phyloP scores from a whole-genome alignment of 2,888 invertebrate genomes.

The Nephrocerus scutellatus region DNA sequence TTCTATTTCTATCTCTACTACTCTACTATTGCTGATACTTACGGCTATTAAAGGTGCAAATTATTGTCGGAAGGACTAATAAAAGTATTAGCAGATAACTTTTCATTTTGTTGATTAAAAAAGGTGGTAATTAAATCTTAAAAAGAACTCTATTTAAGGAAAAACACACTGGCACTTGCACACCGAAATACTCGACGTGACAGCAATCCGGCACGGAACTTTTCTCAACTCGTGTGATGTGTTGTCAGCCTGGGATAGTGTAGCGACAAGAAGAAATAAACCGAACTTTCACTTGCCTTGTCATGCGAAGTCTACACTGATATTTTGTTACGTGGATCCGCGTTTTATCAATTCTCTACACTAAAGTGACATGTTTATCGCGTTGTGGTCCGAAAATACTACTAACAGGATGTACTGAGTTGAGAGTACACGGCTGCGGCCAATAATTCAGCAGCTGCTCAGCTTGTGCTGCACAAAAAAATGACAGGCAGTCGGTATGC shows the following conservation, averaged over 20 bases:
- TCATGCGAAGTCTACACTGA: slow-evolving; percentile 20
- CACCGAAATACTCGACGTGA: slow-evolving; percentile 15
- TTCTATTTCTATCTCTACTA: slow-evolving; percentile 23
- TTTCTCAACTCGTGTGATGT: slow-evolving; percentile 7
- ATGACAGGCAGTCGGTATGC: slow-evolving; percentile 10
- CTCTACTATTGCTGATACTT: slow-evolving; percentile 49
- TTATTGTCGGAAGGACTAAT: slow-evolving; percentile 63
- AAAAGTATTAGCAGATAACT: slow-evolving; percentile 58
- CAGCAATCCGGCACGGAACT: slow-evolving; percentile 14
- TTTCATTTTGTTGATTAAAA: slow-evolving; percentile 56
- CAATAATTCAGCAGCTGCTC: slow-evolving; percentile 9
- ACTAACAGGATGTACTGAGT: not conserved
- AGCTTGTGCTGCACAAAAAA: slow-evolving; percentile 16
- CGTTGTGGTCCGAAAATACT: not conserved
- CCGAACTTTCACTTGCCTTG: slow-evolving; percentile 21
- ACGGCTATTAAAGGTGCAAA: slow-evolving; percentile 66
- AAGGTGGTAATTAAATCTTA: slow-evolving; percentile 6
- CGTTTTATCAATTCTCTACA: slow-evolving; percentile 19
- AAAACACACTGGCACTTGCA: slow-evolving; percentile 13
- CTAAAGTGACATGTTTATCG: slow-evolving; percentile 12
- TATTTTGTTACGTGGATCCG: slow-evolving; percentile 27
- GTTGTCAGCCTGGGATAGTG: not conserved
- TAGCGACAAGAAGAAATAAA: too few species aligned
- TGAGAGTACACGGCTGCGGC: slow-evolving; percentile 3
- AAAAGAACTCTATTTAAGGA: slow-evolving; percentile 13